These are phyloP conservation scores for Ceyx margarethae DNA, from an alignment of 2,113 vertebrate species.

Conservation along the genomic window DNA sequence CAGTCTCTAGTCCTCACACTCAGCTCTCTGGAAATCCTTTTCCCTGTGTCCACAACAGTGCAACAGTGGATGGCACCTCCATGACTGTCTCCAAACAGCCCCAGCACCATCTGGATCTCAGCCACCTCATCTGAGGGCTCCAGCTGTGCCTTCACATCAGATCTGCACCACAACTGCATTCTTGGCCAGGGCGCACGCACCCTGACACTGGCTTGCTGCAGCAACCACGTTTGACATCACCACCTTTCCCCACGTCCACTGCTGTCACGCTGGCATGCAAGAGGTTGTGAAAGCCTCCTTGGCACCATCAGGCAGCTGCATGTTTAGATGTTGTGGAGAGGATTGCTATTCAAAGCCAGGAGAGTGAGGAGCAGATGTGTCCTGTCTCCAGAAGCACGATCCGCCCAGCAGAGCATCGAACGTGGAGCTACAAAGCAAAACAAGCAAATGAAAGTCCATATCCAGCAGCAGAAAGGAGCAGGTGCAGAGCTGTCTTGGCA, in stretches of 20 bases:
- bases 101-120: not conserved
- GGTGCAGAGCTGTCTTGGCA: not conserved
- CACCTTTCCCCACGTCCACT: not conserved
- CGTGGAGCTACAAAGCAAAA: not conserved
- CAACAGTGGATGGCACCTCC: rapidly evolving
- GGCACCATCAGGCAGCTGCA: not conserved
- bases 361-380: not conserved
- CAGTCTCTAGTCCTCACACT: not conserved
- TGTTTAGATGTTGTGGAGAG: not conserved
- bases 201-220: not conserved
- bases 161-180: not conserved
- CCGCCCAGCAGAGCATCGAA: not conserved
- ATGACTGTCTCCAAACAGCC: not conserved
- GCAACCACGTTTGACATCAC: conserved; percentile 2
- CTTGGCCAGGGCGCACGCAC: not conserved
- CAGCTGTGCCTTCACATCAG: not conserved
- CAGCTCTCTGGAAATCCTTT: not conserved
- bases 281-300: conserved; percentile 28
- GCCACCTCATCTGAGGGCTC: rapidly evolving
- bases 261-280: not conserved
- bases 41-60: not conserved
- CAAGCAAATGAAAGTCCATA: not conserved
- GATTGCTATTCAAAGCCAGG: not conserved
- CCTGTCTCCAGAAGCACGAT: not conserved
- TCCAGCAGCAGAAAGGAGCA: not conserved